Conservation (phyloP, 2,888 invertebrate genomes). For the Aphrophora alni region DNA sequence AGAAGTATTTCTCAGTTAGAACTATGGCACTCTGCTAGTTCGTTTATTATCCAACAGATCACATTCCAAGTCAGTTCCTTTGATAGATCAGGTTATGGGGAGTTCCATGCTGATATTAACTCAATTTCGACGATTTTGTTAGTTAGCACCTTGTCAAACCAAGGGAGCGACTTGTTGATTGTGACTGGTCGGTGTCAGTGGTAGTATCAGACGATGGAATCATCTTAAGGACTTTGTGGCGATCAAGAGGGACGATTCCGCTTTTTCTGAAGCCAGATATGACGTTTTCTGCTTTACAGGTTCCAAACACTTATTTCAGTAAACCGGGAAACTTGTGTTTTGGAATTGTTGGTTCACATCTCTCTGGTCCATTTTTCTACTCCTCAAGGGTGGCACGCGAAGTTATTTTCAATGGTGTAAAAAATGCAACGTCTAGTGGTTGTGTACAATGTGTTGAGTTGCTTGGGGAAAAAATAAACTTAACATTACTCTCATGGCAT, state of each 20-base stretch:
- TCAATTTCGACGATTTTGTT: no score
- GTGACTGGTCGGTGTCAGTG: no score
- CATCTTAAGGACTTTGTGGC: no score
- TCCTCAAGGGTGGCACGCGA: conserved; percentile 44
- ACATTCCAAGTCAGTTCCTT: no score
- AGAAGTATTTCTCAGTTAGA: no score
- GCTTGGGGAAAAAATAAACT: conserved; percentile 51
- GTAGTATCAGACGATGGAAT: no score
- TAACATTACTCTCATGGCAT: conserved; percentile 50
- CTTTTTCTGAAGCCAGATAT: conserved; percentile 35
- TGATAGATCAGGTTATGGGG: no score
- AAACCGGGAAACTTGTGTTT: conserved; percentile 37
- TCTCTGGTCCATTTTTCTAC: conserved; percentile 42
- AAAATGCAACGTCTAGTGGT: conserved; percentile 45
- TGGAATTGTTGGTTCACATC: conserved; percentile 35
- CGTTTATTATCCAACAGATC: no score
- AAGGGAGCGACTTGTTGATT: no score
- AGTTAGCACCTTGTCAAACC: no score
- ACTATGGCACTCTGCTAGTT: no score
- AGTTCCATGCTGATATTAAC: no score
- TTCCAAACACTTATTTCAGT: conserved; percentile 26
- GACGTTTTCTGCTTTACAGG: conserved; percentile 25
- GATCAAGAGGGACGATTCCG: conserved; percentile 31
- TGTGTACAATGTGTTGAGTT: conserved; percentile 41
- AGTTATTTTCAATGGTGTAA: conserved; percentile 47